Evolutionary conservation across 2,113 vertebrate species (phyloP), one percentile per base, ranked within the genome.

Genomic region (Choloepus hoffmanni): DNA sequence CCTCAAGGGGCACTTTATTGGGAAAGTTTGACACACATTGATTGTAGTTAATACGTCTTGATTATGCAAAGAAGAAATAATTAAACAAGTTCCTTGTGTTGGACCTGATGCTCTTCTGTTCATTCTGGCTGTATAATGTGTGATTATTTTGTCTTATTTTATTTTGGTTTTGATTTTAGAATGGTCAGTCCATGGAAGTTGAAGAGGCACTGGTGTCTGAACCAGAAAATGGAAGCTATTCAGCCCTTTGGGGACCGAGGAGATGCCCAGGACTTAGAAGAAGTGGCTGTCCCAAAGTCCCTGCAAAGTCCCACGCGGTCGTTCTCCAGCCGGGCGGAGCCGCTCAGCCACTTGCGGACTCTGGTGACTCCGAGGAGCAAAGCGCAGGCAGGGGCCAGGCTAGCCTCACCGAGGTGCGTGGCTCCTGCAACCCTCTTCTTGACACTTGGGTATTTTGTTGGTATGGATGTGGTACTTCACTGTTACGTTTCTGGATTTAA

Each of bases 331-430:
- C 95, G 98, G 87, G 98, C 97, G 5, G 97, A 97, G 95, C 85
- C 10, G 68, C 98, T 98, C 45, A 97, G 28, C 98, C 98, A 13
- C 77, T 98, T 97, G 94, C 96, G 33, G 95, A 97, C 43, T 76
- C 97, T 92, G 96, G 84, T 58, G 96, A 93, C 23, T 98, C 98
- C 1, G 48, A 98, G 62, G 98, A 99, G 67, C 98, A 98, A 91
- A 98, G 97, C 55, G 84, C 92, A 33, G 98, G 98, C 85, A 98
- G 98, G 97, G 98, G 98, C 95, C 99, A 98, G 97, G 98, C 98
- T 82, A 97, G 97, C 67, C 98, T 99, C 86, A 98, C 98, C 97
- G 99, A 99, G 99, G 99, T 99, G 97, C 28, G 90, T 97, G 43
- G 63, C 85, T 97, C 92, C 82, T 85, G 82, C 24, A 95, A 79